Evolutionary conservation across 2,888 invertebrate genomes (phyloP), one percentile per base, ranked within the genome.

Genomic region (Patella depressa): DNA sequence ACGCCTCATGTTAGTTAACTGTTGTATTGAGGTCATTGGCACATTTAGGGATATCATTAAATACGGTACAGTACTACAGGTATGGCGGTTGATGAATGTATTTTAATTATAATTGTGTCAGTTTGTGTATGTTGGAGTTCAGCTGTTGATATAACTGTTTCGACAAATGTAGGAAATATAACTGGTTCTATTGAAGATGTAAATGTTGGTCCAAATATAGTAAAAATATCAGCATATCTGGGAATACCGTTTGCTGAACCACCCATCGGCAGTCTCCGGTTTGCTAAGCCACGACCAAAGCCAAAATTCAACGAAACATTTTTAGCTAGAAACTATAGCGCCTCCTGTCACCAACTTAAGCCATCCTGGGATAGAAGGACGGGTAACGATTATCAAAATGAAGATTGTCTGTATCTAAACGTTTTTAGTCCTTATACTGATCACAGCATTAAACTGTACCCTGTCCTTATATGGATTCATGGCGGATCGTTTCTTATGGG

Each of bases 211-310:
- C 65, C 65, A 11, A 24, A 65, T 9, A 65, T 12, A 12, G 19
- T 65, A 9, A 19, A n/a, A 11, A 65, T 65, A 24, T n/a, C 65
- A 65, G 15, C 96, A 76, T 97, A 96, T 89, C 95, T 95, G 75
- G 97, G 97, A 4, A 96, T 97, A 81, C 97, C 97, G 29, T 97
- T 96, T 90, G 97, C 97, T 12, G 96, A 96, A 90, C 95, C 97
- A 2, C 97, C 97, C 0, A 92, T 97, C 72, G 97, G 96, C n/a
- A 83, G 88, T 78, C 93, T 97, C 81, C 93, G 97, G 87, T 97
- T 97, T 92, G 94, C 96, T 72, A 95, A 95, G 86, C 97, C 97
- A 12, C 19, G 2, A 65, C n/a, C 82, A 45, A 70, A 73, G 29
- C 70, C 73, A n/a, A 72, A 69, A 19, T 72, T 82, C 34, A 11